Evolutionary conservation across 2,113 vertebrate genomes (phyloP), one percentile per base, ranked within the genome.

Genomic region (Lampris megalopsis): DNA sequence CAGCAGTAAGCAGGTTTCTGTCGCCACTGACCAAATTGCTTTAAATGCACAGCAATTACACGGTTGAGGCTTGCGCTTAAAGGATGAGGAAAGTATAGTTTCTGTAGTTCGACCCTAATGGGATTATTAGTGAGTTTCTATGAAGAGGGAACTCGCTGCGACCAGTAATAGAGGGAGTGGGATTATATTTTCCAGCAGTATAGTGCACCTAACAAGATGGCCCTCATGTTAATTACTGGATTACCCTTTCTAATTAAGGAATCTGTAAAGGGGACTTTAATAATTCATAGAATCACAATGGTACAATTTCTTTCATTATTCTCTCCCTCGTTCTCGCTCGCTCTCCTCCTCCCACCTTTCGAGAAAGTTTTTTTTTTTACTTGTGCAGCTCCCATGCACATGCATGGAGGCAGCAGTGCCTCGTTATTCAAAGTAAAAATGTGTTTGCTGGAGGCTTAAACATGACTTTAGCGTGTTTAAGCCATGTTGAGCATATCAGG

Each of bases 21-120:
- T 93, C 85, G 49, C 90, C 93, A 88, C 92, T 86, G 90, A 89
- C 90, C 92, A 94, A 93, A 94, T 92, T 93, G 86, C 91, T 87
- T 92, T 92, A 92, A 95, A 94, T 86, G 88, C 85, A 69, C 75
- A 65, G 79, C 92, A 92, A 93, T 94, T 94, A 94, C 87, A 91
- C 62, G 89, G 84, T 82, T 86, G 81, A 86, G 63, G 77, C 86
- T 74, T 64, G 83, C 63, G 72, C 85, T 92, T 92, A 91, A 89
- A 86, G 79, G 83, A 91, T 83, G 86, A 90, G 86, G 73, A 75
- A 83, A 81, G 86, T 88, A 89, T 88, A 88, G 78, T 89, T 91
- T 89, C 88, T 91, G 87, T 83, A 87, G 77, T 83, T 63, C 81
- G 75, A 80, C 66, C 54, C 81, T 91, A 93, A 92, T 93, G 80